Base-by-base conservation (phyloP, 2,797 vertebrate species). In the Channallabes apus region DNA sequence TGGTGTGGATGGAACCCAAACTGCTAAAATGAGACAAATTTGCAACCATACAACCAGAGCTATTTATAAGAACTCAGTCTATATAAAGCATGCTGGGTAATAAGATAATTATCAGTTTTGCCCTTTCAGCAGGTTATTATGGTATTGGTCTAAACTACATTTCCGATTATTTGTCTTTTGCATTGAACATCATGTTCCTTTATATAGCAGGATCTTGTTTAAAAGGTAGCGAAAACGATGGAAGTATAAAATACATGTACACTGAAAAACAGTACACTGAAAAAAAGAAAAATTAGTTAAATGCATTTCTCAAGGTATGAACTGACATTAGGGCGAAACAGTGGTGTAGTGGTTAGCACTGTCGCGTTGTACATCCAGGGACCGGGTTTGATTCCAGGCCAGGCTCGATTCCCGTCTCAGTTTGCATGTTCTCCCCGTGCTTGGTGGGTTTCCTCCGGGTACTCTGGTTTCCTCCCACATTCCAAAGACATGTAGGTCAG, bases 1-100 rank as follows among this genome's bases (percentile, higher is more conserved):
- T 79, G 38, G 41, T 62, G 24, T 79, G 59, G 77, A 62, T 15
- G 15, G 77, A 79, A 41, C 77, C 77, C 58, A 41, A 17, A 27
- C 41, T 62, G 78, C 38, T 64, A 27, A 46, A 46, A 46, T 80
- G 38, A 64, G 38, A 64, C 32, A 46, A 46, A 64, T 80, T 27
- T 46, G 38, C 59, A n/a, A 46, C 7, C 35, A 51, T 80, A 7
- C 3, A 64, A 46, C 18, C n/a, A 24, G 32, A 62, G 38, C 73
- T 41, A 29, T 27, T 64, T 22, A 64, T 46, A 15, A 80, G 61
- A 80, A 80, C 61, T 46, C 61, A 64, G 20, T 80, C 24, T 62
- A n/a, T 62, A 41, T 79, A 27, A 62, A 61, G 56, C 41, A 41
- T 9, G 17, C 17, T n/a, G 14, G 78, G 12, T 41, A 62, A 41